Evolutionary conservation across 64 coral and sea anemone species (phyloP), one percentile per base, ranked within the genome.

Genomic region (Dendronephthya gigantea): DNA sequence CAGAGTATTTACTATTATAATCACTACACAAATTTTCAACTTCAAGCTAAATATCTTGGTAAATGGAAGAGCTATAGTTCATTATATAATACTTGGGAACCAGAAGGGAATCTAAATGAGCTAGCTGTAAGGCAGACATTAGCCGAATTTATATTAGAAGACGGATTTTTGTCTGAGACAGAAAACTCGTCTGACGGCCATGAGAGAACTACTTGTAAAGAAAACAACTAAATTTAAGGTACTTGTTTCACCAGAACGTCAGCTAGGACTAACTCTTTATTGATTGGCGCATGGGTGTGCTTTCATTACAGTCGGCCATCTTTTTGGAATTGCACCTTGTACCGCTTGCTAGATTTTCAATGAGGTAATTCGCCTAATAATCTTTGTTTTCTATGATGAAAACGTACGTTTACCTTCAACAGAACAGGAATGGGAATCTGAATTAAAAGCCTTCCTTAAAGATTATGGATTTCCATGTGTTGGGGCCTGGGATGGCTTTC

Each of bases 391-490:
- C 16, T 85, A 59, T 11, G 49, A 50, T 56, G 45, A 58, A 27
- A 32, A 35, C 32, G 83, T 72, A 30, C 68, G 58, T 4, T 36
- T 86, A 22, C 84, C 84, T 66, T 68, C 52, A 55, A 43, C 10
- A 27, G 0, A 13, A 25, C n/a, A 86, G 28, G 58, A 69, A 40
- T 69, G 56, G 84, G 43, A 40, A 0, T n/a, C n/a, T n/a, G n/a
- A n/a, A n/a, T n/a, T n/a, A n/a, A n/a, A n/a, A n/a, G n/a, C n/a
- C n/a, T n/a, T n/a, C n/a, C n/a, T n/a, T n/a, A n/a, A n/a, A n/a
- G n/a, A n/a, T n/a, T n/a, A n/a, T n/a, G n/a, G n/a, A 25, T 86
- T 86, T 14, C 37, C 84, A 65, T 86, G 84, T 27, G 36, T 86
- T 86, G 37, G 84, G 4, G 58, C 84, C 13, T 86, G 84, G 56